phyloP scores from a whole-genome alignment of 1,140 invertebrate genomes.

The Drepana arcuata region DNA sequence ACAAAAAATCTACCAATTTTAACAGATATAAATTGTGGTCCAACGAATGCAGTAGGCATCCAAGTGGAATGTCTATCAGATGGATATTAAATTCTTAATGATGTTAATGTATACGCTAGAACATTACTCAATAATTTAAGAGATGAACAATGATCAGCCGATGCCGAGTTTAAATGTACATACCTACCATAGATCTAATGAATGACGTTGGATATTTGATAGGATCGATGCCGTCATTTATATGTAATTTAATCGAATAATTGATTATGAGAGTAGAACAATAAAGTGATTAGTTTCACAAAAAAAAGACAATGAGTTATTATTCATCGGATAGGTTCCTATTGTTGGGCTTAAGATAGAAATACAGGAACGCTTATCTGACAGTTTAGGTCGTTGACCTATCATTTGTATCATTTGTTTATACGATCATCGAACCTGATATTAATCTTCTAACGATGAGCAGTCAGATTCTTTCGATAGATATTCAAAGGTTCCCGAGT shows the following conservation, averaged over 20 bases:
- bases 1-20: too few relatives aligned
- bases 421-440: constrained; percentile 44
- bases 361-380: constrained; percentile 31
- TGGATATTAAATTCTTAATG: constrained; percentile 5
- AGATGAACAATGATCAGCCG: constrained; percentile 12
- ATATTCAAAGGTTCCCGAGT: constrained; percentile 38
- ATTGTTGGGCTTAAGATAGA: constrained; percentile 46
- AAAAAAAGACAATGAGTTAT: constrained; percentile 67
- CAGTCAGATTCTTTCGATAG: constrained; percentile 41
- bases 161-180: constrained; percentile 21
- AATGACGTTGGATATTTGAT: constrained; percentile 44
- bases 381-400: constrained; percentile 41
- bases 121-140: constrained; percentile 13
- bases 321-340: constrained; percentile 49
- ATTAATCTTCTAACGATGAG: constrained; percentile 60
- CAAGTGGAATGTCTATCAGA: constrained; percentile 4
- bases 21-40: too few relatives aligned
- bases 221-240: constrained; percentile 43
- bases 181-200: constrained; percentile 27
- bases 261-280: constrained; percentile 64
- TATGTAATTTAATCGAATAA: constrained; percentile 62
- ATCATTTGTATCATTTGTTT: constrained; percentile 56
- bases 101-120: constrained; percentile 10
- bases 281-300: constrained; percentile 66
- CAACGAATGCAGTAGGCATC: constrained; percentile 1